A percentile compares a stretch with the other conserved stretches of the same genome.
phyloP scores from a whole-genome alignment of 2,797 vertebrate species.

The Trachurus trachurus region DNA sequence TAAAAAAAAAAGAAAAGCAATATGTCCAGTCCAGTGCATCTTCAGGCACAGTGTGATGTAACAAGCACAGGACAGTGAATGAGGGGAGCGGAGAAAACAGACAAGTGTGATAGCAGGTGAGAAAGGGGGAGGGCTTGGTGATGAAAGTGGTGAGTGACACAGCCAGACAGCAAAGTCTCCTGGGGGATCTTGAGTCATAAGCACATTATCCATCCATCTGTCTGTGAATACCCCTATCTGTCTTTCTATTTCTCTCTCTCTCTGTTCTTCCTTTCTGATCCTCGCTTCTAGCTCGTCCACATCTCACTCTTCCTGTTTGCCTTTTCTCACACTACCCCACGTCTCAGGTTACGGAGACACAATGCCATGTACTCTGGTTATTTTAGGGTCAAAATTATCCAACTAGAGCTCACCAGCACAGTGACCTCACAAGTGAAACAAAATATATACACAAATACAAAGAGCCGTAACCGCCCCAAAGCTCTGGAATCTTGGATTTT shows the following conservation, averaged over 20 bases:
- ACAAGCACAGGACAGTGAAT: slow-evolving; percentile 17
- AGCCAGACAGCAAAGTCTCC: slow-evolving; percentile 62
- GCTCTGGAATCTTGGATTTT: slow-evolving; percentile 12
- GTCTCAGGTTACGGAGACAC: slow-evolving; percentile 66
- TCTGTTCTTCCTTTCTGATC: slow-evolving; percentile 23
- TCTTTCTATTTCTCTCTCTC: slow-evolving; percentile 6
- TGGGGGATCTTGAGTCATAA: slow-evolving; percentile 65
- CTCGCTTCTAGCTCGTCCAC: slow-evolving; percentile 10
- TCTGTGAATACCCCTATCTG: slow-evolving; percentile 42
- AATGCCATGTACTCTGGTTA: slow-evolving; percentile 9
- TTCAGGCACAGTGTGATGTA: not conserved
- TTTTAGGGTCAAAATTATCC: slow-evolving; percentile 24
- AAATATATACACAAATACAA: slow-evolving; percentile 26
- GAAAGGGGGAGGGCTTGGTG: slow-evolving; percentile 30
- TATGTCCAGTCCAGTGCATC: not conserved
- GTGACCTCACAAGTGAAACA: not conserved
- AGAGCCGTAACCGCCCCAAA: not conserved
- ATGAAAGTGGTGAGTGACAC: slow-evolving; percentile 62
- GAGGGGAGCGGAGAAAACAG: slow-evolving; percentile 19
- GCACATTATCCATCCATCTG: slow-evolving; percentile 77
- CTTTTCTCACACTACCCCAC: slow-evolving; percentile 18
- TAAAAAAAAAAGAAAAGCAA: not conserved
- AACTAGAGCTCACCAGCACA: not conserved
- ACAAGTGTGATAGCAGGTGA: slow-evolving; percentile 30
- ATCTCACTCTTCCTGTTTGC: slow-evolving; percentile 39